Conservation (phyloP, 2,888 invertebrate genomes). For the Acleris cristana region DNA sequence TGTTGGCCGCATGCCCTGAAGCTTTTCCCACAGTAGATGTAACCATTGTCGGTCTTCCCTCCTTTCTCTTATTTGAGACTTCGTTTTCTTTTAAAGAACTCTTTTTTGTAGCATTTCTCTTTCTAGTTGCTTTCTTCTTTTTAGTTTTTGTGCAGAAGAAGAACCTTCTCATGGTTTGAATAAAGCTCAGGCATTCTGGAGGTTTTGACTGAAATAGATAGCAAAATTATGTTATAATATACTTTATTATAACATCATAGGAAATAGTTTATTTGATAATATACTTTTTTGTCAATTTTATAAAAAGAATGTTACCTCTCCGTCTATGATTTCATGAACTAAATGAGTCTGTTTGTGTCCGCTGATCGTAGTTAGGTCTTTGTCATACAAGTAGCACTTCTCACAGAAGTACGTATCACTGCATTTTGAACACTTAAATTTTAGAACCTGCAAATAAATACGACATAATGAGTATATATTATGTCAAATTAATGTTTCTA, state of each 20-base stretch:
- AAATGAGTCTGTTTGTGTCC: constrained; percentile 76
- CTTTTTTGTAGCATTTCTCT: constrained; percentile 48
- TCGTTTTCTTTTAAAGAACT: constrained; percentile 48
- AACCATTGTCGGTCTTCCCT: constrained; percentile 63
- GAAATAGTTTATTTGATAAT: too few species aligned
- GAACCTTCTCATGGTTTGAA: constrained; percentile 73
- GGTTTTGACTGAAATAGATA: constrained; percentile 60
- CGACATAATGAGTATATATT: too few species aligned
- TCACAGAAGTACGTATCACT: constrained; percentile 73
- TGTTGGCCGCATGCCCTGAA: constrained; percentile 68
- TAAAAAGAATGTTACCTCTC: constrained; percentile 62
- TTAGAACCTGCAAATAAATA: constrained; percentile 65
- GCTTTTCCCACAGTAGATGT: constrained; percentile 79
- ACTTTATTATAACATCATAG: too few species aligned
- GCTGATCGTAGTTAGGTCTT: constrained; percentile 56
- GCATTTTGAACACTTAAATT: constrained; percentile 76
- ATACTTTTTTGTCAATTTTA: background rate
- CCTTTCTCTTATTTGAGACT: constrained; percentile 50
- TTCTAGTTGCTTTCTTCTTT: constrained; percentile 59
- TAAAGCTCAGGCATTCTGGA: constrained; percentile 71
- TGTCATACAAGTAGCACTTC: constrained; percentile 75
- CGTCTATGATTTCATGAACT: constrained; percentile 73
- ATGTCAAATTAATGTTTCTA: background rate
- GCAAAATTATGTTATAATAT: background rate
- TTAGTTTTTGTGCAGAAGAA: constrained; percentile 77